Evolutionary conservation across 2,113 vertebrate genomes (phyloP).

Genomic region (Acanthochromis polyacanthus): DNA sequence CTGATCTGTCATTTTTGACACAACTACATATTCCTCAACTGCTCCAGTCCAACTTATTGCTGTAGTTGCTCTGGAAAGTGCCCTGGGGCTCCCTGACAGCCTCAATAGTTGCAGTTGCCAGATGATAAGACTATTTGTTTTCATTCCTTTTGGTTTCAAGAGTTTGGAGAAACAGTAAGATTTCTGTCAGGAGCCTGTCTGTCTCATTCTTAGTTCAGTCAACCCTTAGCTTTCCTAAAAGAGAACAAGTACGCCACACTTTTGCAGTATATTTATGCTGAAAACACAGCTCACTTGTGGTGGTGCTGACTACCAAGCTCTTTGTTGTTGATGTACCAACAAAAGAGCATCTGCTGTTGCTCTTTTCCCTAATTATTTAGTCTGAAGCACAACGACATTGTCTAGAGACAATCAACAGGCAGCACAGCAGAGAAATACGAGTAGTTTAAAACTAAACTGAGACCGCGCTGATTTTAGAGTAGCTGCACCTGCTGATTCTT

Average conservation of each 20-base stretch:
- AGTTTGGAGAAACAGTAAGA: neutral
- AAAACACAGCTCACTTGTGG: conserved; percentile 11
- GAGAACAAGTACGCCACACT: neutral
- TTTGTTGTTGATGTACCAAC: conserved; percentile 45
- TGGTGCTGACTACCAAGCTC: conserved; percentile 3
- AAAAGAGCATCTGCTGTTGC: conserved; percentile 45
- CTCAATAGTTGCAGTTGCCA: neutral
- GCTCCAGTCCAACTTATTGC: neutral
- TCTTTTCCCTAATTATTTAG: conserved; percentile 10
- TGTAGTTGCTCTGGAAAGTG: neutral
- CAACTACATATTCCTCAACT: neutral
- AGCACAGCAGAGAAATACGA: neutral
- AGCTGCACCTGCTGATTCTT: conserved; percentile 1
- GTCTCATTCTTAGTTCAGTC: conserved; percentile 6
- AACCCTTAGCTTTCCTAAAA: conserved; percentile 2
- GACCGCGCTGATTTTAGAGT: neutral
- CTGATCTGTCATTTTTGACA: neutral
- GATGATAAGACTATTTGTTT: neutral
- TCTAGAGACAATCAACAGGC: conserved; percentile 9
- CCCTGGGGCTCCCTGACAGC: neutral
- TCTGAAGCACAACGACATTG: conserved; percentile 14
- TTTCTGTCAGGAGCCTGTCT: neutral
- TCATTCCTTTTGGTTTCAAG: neutral
- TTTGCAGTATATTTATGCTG: conserved; percentile 5
- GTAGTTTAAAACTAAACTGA: conserved; percentile 12